These are phyloP conservation scores for Himalopsyche kuldschensis DNA, from an alignment of 2,888 invertebrate species.

Conservation along the genomic window DNA sequence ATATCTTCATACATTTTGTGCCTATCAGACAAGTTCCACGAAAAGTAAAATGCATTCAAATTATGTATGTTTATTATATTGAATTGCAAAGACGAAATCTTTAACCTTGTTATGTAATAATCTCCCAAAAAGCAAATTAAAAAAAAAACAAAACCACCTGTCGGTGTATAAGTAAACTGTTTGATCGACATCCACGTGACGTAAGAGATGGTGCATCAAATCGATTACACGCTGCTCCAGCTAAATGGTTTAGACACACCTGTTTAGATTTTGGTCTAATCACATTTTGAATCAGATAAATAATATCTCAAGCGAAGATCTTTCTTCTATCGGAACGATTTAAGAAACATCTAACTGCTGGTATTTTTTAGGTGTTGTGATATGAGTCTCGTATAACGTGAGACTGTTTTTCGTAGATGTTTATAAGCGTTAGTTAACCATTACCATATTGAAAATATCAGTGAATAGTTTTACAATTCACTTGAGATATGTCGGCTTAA, in stretches of 20 bases:
- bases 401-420: neutral
- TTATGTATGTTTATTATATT: too few species aligned
- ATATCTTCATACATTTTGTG: too few species aligned
- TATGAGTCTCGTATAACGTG: neutral
- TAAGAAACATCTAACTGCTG: neutral
- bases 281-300: neutral
- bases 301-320: neutral
- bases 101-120: neutral
- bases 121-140: neutral
- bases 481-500: too few species aligned
- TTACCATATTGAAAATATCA: neutral
- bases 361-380: neutral
- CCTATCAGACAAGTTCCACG: too few species aligned
- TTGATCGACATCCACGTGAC: neutral
- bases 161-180: neutral
- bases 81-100: neutral
- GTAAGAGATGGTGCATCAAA: neutral
- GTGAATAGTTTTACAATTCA: too few species aligned
- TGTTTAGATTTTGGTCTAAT: neutral
- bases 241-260: conserved; percentile 1
- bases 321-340: neutral
- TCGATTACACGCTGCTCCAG: neutral
- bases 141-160: neutral
- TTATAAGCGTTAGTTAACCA: neutral
- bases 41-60: too few species aligned